These are phyloP conservation scores for Pocillopora verrucosa DNA, from an alignment of 64 coral and sea anemone genomes.

Conservation along the genomic window DNA sequence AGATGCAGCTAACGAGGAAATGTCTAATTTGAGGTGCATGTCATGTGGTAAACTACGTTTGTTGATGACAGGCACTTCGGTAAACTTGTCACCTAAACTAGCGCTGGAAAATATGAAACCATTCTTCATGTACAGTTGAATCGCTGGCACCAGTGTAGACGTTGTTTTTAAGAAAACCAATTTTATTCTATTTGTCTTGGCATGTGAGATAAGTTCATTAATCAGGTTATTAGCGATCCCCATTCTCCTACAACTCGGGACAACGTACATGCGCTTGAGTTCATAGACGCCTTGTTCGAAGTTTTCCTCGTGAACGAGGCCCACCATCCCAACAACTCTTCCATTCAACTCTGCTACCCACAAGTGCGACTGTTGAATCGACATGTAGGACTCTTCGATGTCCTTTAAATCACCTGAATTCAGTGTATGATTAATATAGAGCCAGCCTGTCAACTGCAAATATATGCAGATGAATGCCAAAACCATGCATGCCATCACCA, in stretches of 20 bases:
- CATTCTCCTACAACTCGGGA: background rate
- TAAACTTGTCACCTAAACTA: background rate
- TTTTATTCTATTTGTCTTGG: slow-evolving; percentile 1
- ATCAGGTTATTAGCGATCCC: slow-evolving; percentile 16
- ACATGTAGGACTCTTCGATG: slow-evolving; percentile 2
- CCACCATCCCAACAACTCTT: slow-evolving; percentile 41
- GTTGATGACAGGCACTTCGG: background rate
- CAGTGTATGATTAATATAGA: background rate
- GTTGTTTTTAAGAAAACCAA: slow-evolving; percentile 7
- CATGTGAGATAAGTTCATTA: background rate
- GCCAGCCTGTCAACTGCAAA: background rate
- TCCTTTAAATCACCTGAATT: slow-evolving; percentile 13
- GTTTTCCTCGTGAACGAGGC: background rate
- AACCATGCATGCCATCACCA: background rate
- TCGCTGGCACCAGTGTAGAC: slow-evolving; percentile 11
- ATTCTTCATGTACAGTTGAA: slow-evolving; percentile 16
- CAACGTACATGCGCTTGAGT: slow-evolving; percentile 38
- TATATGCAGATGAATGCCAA: background rate
- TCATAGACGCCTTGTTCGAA: slow-evolving; percentile 13
- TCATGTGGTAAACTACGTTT: background rate
- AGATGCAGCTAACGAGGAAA: background rate
- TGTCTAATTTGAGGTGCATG: background rate
- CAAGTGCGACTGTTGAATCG: background rate
- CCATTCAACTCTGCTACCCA: slow-evolving; percentile 28
- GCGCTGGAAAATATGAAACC: slow-evolving; percentile 2